These are phyloP conservation scores for Caenorhabditis sp. DNA, from an alignment of 2,888 invertebrate species.

Conservation along the genomic window DNA sequence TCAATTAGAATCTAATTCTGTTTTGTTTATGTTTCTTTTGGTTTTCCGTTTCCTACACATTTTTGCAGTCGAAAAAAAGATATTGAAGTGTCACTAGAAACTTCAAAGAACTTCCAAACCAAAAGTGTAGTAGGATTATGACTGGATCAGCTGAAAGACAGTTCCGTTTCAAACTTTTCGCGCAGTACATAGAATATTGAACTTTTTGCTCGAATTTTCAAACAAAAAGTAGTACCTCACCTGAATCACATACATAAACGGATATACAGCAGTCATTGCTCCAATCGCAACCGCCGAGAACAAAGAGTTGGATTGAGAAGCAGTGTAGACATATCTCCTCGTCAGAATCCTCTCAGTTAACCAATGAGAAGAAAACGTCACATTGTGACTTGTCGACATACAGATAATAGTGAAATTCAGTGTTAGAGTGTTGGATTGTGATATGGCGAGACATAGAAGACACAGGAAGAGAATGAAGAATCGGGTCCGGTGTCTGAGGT, in stretches of 20 bases:
- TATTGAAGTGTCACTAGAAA: too few relatives aligned
- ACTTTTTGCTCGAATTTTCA: neutral
- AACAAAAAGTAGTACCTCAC: constrained; percentile 8
- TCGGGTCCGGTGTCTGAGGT: constrained; percentile 84
- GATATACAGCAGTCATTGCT: constrained; percentile 63
- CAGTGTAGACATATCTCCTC: constrained; percentile 12
- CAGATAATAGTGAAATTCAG: constrained; percentile 60
- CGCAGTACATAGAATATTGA: too few relatives aligned
- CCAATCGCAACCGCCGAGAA: constrained; percentile 61
- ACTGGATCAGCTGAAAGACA: too few relatives aligned
- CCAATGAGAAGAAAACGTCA: constrained; percentile 2
- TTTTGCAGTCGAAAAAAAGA: too few relatives aligned
- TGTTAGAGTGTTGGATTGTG: constrained; percentile 53
- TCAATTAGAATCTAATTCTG: too few relatives aligned
- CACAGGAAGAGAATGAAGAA: constrained; percentile 52
- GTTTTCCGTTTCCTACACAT: too few relatives aligned
- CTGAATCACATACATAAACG: constrained; percentile 61
- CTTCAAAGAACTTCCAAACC: too few relatives aligned
- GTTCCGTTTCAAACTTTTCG: too few relatives aligned
- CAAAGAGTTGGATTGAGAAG: constrained; percentile 22
- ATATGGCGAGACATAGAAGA: constrained; percentile 50
- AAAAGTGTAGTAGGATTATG: too few relatives aligned
- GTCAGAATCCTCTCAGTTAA: constrained; percentile 16
- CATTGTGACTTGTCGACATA: constrained; percentile 39
- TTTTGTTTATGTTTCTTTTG: too few relatives aligned